Evolutionary conservation across 2,888 invertebrate species (phyloP), one percentile per base, ranked within the genome.

Genomic region (Blastobasis adustella): DNA sequence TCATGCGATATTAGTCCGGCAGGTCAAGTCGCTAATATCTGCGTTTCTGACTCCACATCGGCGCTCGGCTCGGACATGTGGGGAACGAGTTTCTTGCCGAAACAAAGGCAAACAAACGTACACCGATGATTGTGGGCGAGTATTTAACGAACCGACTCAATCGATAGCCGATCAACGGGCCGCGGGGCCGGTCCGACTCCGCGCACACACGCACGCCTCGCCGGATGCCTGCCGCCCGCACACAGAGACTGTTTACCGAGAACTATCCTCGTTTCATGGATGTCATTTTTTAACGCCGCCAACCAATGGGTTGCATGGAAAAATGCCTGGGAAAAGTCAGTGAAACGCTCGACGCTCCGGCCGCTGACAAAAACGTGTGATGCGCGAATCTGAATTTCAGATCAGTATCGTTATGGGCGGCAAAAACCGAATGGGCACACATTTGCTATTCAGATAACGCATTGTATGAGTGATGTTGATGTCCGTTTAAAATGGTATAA

Each of bases 81-180:
- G 23, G 23, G 23, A 23, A 23, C 23, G 23, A 23, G 23, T 23
- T 23, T 23, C 23, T 23, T 23, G 23, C 23, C 23, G 38, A 9
- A 37, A 49, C 49, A 60, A 59, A 55, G 41, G 54, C 55, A 58
- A 53, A 54, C 47, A 58, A 65, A 63, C 63, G 62, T 62, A 60
- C 59, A 54, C 58, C 63, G 66, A 62, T 66, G 65, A 69, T 70
- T 70, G 65, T 64, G 63, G 62, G 63, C 60, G 67, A 63, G 72
- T 73, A 71, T 76, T 76, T 74, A 71, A 67, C 66, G 71, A 64
- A 67, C 23, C 23, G 23, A 23, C 71, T 71, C 74, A 76, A 82
- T 83, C 83, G 79, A 82, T 80, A 71, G 71, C 67, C 71, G 76
- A 81, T 79, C 74, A 60, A 61, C 62, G 63, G 66, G 69, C 65